Evolutionary conservation across 2,888 invertebrate genomes (phyloP), one percentile per base, ranked within the genome.

Genomic region (Agrochola lota): DNA sequence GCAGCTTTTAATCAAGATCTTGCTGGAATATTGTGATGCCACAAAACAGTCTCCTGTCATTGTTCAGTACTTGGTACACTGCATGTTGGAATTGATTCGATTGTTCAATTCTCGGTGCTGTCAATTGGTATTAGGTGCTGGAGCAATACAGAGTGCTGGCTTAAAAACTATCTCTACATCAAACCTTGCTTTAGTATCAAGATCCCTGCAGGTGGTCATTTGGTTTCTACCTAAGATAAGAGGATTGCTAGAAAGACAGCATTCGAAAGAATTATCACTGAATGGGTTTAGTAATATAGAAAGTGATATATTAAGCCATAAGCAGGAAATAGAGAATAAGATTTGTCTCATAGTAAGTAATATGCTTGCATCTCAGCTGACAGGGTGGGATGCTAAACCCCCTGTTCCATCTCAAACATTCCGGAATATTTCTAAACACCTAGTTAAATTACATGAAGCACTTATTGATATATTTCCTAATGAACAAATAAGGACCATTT

Each of bases 121-220:
- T 95, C 99, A 99, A 94, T 97, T 99, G 88, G 99, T 99, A 74
- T 97, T 99, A 75, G 99, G 99, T 64, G 99, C 99, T 62, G 99
- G 99, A 64, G 99, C 99, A 11, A 97, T 99, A 91, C 98, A 99
- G 91, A 98, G 99, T 84, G 99, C 99, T 59, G 99, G 99, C 9
- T 96, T 99, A 74, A 99, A 99, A 95, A 99, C 99, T 46, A 99
- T 99, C 85, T 99, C 99, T 8, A 99, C 99, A 90, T 98, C 98
- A 57, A 99, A 99, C 96, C 97, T 99, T 90, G 99, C 98, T 17
- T 95, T 99, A 85, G 98, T 98, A 0, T 98, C 98, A 23, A 97
- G 99, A 88, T 98, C 98, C 52, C 94, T 99, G 55, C 98, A 99
- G 91, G 97, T 99, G 43, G 97, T 99, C 67, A 95, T 98, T 74